Percentiles rank a stretch among this genome's conserved stretches.
These are phyloP conservation scores for Pseudomugil tenellus DNA, from an alignment of 2,797 vertebrate genomes.

Conservation along the genomic window DNA sequence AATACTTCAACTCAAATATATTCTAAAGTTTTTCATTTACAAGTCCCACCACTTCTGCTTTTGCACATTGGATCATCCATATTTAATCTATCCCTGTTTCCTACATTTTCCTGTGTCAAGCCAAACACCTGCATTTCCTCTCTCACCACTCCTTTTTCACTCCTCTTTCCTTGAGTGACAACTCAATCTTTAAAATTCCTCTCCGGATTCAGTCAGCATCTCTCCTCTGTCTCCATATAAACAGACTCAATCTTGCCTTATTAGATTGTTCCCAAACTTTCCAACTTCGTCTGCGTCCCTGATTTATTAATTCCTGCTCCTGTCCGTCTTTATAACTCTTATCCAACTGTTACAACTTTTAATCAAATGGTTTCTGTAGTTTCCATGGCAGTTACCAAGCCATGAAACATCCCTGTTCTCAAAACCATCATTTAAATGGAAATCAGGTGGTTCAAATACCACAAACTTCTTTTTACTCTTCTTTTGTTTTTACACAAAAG, in stretches of 20 bases:
- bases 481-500: conserved; percentile 1
- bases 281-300: neutral
- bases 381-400: neutral
- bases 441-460: neutral
- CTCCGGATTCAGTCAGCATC: conserved; percentile 5
- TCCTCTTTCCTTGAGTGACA: conserved; percentile 7
- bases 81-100: neutral
- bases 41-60: neutral
- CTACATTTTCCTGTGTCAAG: conserved; percentile 4
- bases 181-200: conserved; percentile 17
- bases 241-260: neutral
- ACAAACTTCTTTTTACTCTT: neutral
- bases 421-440: neutral
- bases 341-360: neutral
- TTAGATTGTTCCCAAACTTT: conserved; percentile 4
- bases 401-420: neutral
- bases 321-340: neutral
- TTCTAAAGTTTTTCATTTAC: neutral
- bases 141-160: neutral
- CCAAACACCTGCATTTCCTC: conserved; percentile 11
- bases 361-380: neutral
- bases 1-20: neutral
- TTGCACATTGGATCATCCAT: neutral
- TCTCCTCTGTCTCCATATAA: neutral
- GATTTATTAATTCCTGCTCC: neutral